phyloP scores from a whole-genome alignment of 2,888 invertebrate genomes.

The Apoda limacodes region DNA sequence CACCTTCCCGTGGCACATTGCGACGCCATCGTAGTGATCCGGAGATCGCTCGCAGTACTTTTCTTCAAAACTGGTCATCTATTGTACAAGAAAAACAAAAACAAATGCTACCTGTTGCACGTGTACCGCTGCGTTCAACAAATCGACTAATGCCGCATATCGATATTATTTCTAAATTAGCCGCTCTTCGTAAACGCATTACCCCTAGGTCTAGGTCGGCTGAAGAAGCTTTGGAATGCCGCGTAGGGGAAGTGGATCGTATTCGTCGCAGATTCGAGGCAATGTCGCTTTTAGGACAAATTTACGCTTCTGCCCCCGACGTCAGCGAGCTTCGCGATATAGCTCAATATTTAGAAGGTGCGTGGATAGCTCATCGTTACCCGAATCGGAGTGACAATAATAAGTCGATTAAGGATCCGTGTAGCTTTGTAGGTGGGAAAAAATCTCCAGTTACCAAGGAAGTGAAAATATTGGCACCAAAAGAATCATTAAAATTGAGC shows the following conservation, averaged over 20 bases:
- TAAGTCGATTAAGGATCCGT: constrained; percentile 67
- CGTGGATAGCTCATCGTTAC: constrained; percentile 85
- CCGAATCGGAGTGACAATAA: constrained; percentile 78
- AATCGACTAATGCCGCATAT: constrained; percentile 89
- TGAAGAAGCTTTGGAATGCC: constrained; percentile 61
- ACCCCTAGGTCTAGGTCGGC: constrained; percentile 60
- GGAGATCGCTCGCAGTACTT: constrained; percentile 73
- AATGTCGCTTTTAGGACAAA: constrained; percentile 78
- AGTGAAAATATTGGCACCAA: constrained; percentile 40
- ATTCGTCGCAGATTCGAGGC: constrained; percentile 79
- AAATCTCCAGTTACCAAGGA: constrained; percentile 53
- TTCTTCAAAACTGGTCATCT: constrained; percentile 60
- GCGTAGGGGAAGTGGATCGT: constrained; percentile 77
- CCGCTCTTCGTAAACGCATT: constrained; percentile 68
- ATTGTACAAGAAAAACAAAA: constrained; percentile 49
- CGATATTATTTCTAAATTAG: constrained; percentile 90
- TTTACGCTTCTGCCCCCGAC: constrained; percentile 85
- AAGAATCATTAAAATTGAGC: constrained; percentile 57
- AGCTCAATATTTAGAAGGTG: constrained; percentile 80
- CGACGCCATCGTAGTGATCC: constrained; percentile 84
- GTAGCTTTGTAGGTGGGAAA: constrained; percentile 33
- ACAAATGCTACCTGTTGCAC: constrained; percentile 72
- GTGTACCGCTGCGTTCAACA: constrained; percentile 71
- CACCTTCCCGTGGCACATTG: constrained; percentile 61
- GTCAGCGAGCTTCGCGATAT: constrained; percentile 82